Percentiles rank a stretch among this genome's conserved stretches.
These are phyloP conservation scores for Conger conger DNA, from an alignment of 2,113 vertebrate genomes.

Conservation along the genomic window DNA sequence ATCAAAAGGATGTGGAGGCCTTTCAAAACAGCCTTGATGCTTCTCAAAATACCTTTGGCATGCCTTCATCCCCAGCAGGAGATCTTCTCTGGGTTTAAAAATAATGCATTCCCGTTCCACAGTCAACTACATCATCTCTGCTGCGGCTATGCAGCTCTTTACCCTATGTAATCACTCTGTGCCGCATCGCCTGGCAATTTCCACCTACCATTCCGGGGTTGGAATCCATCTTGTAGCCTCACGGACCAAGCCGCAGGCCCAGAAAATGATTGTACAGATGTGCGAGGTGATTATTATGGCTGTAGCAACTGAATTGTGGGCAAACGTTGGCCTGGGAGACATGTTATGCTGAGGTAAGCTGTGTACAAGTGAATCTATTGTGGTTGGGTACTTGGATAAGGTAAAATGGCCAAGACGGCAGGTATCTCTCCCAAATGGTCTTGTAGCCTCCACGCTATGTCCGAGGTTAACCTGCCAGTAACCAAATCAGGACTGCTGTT, in stretches of 20 bases:
- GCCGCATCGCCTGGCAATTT: too few relatives aligned
- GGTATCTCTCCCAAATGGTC: not conserved
- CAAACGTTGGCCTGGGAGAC: not conserved
- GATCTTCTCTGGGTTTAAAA: not conserved
- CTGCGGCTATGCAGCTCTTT: not conserved
- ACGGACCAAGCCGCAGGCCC: too few relatives aligned
- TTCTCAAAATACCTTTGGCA: constrained; percentile 3
- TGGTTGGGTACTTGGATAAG: too few relatives aligned
- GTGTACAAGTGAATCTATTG: not conserved
- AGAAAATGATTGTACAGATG: too few relatives aligned
- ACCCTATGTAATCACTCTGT: not conserved
- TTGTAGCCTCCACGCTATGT: not conserved
- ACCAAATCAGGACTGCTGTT: too few relatives aligned
- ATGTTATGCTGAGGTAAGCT: not conserved
- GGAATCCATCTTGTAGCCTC: too few relatives aligned
- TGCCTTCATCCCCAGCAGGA: not conserved
- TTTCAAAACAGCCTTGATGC: not conserved
- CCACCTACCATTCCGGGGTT: too few relatives aligned
- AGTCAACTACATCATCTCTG: not conserved
- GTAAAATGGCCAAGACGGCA: too few relatives aligned
- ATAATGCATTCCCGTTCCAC: not conserved
- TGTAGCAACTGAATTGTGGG: not conserved
- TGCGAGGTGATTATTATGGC: not conserved
- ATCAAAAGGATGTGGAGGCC: constrained; percentile 3
- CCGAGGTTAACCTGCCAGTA: not conserved